phyloP scores from a whole-genome alignment of 53 echinoderm and acorn worm species.

The Astropecten irregularis region DNA sequence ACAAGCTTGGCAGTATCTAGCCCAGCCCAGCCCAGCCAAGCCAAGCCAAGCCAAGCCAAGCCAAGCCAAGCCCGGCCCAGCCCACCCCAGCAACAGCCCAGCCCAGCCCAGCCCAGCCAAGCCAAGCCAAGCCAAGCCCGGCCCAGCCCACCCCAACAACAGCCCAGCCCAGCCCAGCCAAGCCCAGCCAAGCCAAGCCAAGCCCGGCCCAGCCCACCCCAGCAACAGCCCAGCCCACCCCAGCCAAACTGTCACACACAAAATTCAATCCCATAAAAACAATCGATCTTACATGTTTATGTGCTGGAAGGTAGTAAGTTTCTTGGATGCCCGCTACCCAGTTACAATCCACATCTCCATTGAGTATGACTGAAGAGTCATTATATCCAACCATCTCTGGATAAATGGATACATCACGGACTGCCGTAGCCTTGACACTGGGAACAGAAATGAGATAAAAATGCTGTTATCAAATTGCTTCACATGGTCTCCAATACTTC shows the following conservation, averaged over 20 bases:
- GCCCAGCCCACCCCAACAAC: too few relatives aligned
- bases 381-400: conserved; percentile 6
- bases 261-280: too few relatives aligned
- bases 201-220: too few relatives aligned
- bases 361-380: neutral
- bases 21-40: neutral
- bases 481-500: too few relatives aligned
- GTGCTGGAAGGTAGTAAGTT: conserved; percentile 5
- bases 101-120: neutral
- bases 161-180: too few relatives aligned
- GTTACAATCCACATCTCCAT: conserved; percentile 17
- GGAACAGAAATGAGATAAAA: neutral
- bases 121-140: neutral
- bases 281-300: conserved; percentile 2
- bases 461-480: too few relatives aligned
- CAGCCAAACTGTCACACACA: too few relatives aligned
- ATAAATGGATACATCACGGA: conserved; percentile 14
- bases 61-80: neutral
- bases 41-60: neutral
- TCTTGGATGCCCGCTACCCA: conserved; percentile 13
- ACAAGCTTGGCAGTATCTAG: neutral
- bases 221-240: too few relatives aligned
- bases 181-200: too few relatives aligned
- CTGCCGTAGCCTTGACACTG: neutral
- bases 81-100: neutral